phyloP scores from a whole-genome alignment of 2,113 vertebrate species.

The Carollia perspicillata region DNA sequence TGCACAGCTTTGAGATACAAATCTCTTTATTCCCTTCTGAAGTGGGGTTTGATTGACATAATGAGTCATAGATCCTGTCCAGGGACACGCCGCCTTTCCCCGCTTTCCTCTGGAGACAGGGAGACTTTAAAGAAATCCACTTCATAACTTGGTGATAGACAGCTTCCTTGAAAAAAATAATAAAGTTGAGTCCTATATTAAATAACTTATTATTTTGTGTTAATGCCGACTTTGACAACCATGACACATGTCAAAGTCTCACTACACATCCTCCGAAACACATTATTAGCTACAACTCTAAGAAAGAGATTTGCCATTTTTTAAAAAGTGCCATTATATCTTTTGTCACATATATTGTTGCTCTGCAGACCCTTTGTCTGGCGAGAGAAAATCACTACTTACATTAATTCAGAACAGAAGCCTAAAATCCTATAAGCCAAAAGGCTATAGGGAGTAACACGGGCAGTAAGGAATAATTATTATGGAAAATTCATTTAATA shows the following conservation, averaged over 20 bases:
- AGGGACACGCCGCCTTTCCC: constrained; percentile 86
- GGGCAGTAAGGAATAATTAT: background rate
- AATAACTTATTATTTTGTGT: constrained; percentile 80
- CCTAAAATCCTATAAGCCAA: background rate
- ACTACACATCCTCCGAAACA: constrained; percentile 64
- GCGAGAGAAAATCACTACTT: constrained; percentile 3
- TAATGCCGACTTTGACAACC: constrained; percentile 76
- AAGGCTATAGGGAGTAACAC: background rate
- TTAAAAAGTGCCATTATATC: background rate
- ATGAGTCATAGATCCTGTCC: constrained; percentile 91
- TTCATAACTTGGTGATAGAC: constrained; percentile 87
- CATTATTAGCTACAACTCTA: constrained; percentile 38
- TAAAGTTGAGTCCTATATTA: constrained; percentile 79
- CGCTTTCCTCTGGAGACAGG: constrained; percentile 86
- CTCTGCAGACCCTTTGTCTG: background rate
- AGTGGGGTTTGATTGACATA: constrained; percentile 90
- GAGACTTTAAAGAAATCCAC: constrained; percentile 88
- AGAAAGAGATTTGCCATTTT: constrained; percentile 44
- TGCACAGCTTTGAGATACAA: constrained; percentile 89
- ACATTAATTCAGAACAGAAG: constrained; percentile 38
- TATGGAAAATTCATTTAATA: constrained; percentile 29
- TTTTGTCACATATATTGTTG: background rate
- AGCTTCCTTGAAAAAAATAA: constrained; percentile 78
- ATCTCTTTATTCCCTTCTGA: constrained; percentile 91
- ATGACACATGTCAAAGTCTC: constrained; percentile 73